Evolutionary conservation across 2,888 invertebrate species (phyloP), one percentile per base, ranked within the genome.

Genomic region (Plutella xylostella): DNA sequence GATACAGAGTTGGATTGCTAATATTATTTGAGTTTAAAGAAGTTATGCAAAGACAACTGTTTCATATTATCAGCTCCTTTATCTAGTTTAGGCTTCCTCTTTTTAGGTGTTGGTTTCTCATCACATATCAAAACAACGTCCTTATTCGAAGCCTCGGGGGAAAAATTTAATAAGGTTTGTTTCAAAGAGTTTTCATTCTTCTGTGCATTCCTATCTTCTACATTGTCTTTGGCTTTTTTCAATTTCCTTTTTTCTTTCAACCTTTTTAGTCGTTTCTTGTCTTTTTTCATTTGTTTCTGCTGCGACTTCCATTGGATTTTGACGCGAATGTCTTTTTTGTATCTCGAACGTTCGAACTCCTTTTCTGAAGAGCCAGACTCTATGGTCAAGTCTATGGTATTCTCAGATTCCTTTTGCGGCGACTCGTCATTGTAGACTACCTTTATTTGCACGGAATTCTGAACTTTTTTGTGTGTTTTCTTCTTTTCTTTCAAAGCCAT

Each of bases 181-280:
- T 69, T 61, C 2, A 75, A 53, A 30, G 69, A 68, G 42, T 79
- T 79, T 0, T 63, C 52, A 0, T 55, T 52, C 42, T 64, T 73
- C n/a, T n/a, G n/a, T n/a, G n/a, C n/a, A n/a, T n/a, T n/a, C n/a
- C n/a, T n/a, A n/a, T n/a, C n/a, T n/a, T n/a, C n/a, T n/a, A n/a
- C n/a, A n/a, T n/a, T n/a, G n/a, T n/a, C n/a, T n/a, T n/a, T n/a
- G n/a, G n/a, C n/a, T 1, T 68, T 66, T 0, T 46, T 51, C 48
- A 66, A 76, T 0, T 56, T 21, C 38, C 58, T 51, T 31, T 66
- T 75, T 30, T 55, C 63, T 43, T 63, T 73, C 0, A 57, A 42
- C 0, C 68, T 68, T 0, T 2, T 45, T 15, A 21, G 28, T 44
- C 25, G 39, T 30, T 37, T 45, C 15, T 55, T 42, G 5, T 42